Percentiles rank a stretch among this genome's conserved stretches.
These are phyloP conservation scores for Mimas tiliae DNA, from an alignment of 2,888 invertebrate species.

Conservation along the genomic window DNA sequence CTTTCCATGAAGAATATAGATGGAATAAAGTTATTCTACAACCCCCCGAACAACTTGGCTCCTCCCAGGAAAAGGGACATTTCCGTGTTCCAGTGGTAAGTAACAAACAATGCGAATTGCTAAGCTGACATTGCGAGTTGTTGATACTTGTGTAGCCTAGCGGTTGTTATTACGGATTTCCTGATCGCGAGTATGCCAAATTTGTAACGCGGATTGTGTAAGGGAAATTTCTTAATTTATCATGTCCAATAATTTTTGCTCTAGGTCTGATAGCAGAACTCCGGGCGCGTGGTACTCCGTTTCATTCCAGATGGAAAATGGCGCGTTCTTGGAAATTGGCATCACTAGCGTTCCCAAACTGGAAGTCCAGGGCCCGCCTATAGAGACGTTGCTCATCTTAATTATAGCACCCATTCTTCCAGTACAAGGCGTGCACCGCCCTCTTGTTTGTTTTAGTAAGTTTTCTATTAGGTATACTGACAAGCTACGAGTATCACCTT, in stretches of 20 bases:
- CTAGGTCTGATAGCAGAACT: not conserved
- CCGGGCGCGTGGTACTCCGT: slow-evolving; percentile 1
- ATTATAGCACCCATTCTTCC: not conserved
- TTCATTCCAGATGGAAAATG: slow-evolving; percentile 5
- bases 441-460: slow-evolving; percentile 4
- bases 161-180: not conserved
- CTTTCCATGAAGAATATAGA: not conserved
- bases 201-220: not conserved
- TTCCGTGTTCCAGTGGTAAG: slow-evolving; percentile 9
- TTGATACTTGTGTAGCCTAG: too few species aligned
- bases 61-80: not conserved
- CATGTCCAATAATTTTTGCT: not conserved
- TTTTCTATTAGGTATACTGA: not conserved
- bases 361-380: not conserved
- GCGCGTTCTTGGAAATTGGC: not conserved
- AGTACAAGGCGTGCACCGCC: not conserved
- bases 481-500: too few species aligned
- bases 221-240: not conserved
- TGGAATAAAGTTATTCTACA: not conserved
- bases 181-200: not conserved
- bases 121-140: not conserved
- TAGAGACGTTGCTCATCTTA: slow-evolving; percentile 1
- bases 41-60: not conserved
- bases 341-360: not conserved
- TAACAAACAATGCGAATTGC: not conserved